phyloP scores from a whole-genome alignment of 2,888 invertebrate species.

The Torymus auratus region DNA sequence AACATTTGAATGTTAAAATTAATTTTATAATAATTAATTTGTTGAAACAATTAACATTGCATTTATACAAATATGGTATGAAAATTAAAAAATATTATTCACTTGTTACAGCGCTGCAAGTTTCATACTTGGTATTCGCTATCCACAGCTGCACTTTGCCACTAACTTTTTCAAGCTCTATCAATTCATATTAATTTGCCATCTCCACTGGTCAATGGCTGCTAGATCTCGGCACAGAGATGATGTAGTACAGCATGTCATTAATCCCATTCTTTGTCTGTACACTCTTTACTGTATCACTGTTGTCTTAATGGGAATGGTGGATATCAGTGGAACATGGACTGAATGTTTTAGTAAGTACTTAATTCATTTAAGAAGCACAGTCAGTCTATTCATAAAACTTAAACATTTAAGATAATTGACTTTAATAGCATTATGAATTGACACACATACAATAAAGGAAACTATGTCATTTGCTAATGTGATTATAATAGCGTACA shows the following conservation, averaged over 20 bases:
- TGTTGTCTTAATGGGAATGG: slow-evolving; percentile 77
- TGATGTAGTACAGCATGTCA: slow-evolving; percentile 72
- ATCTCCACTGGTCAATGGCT: slow-evolving; percentile 78
- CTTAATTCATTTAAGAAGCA: slow-evolving; percentile 9
- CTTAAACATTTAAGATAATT: no score
- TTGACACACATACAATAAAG: no score
- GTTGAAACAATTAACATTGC: no score
- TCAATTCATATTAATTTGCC: slow-evolving; percentile 78
- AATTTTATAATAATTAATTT: not conserved
- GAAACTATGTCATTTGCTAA: not conserved
- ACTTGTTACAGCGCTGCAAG: slow-evolving; percentile 74
- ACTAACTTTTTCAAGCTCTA: slow-evolving; percentile 77
- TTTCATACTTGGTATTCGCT: slow-evolving; percentile 74
- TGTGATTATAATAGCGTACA: not conserved
- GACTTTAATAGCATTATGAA: no score
- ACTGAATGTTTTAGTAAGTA: slow-evolving; percentile 78
- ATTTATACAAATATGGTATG: no score
- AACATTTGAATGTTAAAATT: not conserved
- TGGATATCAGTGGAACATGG: slow-evolving; percentile 76
- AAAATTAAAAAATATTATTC: no score
- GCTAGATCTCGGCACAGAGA: slow-evolving; percentile 77
- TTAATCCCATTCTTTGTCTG: slow-evolving; percentile 76
- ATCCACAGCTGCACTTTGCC: slow-evolving; percentile 77
- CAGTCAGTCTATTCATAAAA: no score
- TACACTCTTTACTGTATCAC: slow-evolving; percentile 77